Evolutionary conservation across 1,140 invertebrate species (phyloP), one percentile per base, ranked within the genome.

Genomic region (Helicoverpa zea): DNA sequence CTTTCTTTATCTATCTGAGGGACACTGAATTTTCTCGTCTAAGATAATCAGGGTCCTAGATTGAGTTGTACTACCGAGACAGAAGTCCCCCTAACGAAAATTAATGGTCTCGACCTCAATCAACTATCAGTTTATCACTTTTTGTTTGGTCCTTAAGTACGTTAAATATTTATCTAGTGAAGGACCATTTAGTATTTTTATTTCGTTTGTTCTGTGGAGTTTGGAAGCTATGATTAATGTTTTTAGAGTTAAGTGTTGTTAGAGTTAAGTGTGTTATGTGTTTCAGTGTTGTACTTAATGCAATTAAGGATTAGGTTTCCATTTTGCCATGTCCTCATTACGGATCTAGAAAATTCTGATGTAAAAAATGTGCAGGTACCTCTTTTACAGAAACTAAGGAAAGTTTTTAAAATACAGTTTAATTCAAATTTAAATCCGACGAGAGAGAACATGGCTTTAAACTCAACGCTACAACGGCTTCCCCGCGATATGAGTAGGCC

Each of bases 81-180:
- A 75, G 58, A 75, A 23, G 47, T 16, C 35, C 18, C 29, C 18
- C 54, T 75, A 75, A 75, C 56, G 56, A 61, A 75, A 75, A 75
- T 75, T 63, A 75, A 75, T 75, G 73, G 16, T 61, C 43, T 61
- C n/a, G 73, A 63, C 73, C 73, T 51, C n/a, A 54, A 75, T 63
- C 58, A 49, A 61, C 14, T 43, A 51, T 73, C 70, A 58, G 29
- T 49, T 47, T 14, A n/a, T 7, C 18, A 59, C n/a, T 75, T 75
- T 75, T 61, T 75, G 35, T 75, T 4, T 54, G 51, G 23, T 10
- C 52, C 52, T 11, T 43, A 75, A 59, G n/a, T 59, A 75, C 58
- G 29, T 35, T 49, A 56, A 75, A 75, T 75, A 75, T 58, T 58
- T 73, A 73, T 51, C 18, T 58, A 43, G 30, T 73, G 56, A 73